These are phyloP conservation scores for Drosophila niveifrons DNA, from an alignment of 2,888 invertebrate genomes.

Conservation along the genomic window DNA sequence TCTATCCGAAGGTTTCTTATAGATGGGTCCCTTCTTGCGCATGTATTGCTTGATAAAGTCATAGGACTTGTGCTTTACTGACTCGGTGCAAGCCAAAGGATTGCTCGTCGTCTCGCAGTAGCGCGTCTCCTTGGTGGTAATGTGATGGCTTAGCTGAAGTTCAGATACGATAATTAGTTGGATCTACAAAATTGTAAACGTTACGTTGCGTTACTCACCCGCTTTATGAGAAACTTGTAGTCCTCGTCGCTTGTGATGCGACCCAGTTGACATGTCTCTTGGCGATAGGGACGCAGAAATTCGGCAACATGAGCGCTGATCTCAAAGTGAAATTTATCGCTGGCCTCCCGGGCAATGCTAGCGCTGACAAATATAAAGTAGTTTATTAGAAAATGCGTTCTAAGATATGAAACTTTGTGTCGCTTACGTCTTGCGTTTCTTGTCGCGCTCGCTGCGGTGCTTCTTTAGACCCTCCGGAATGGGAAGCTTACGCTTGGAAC, in stretches of 20 bases:
- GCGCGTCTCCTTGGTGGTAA: slow-evolving; percentile 69
- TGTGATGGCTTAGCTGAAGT: slow-evolving; percentile 64
- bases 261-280: slow-evolving; percentile 93
- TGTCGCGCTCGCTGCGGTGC: slow-evolving; percentile 48
- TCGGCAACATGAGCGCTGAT: slow-evolving; percentile 69
- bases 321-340: slow-evolving; percentile 67
- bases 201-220: slow-evolving; percentile 36
- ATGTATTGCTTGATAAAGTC: slow-evolving; percentile 98
- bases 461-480: slow-evolving; percentile 42
- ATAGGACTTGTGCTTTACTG: slow-evolving; percentile 96
- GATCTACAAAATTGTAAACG: not conserved
- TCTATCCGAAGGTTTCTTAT: slow-evolving; percentile 59
- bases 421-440: slow-evolving; percentile 38
- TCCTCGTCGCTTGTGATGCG: slow-evolving; percentile 95
- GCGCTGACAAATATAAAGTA: slow-evolving; percentile 24
- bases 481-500: slow-evolving; percentile 54
- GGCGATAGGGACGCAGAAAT: slow-evolving; percentile 89
- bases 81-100: slow-evolving; percentile 63
- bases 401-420: not conserved
- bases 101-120: slow-evolving; percentile 65
- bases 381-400: not conserved
- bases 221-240: slow-evolving; percentile 84
- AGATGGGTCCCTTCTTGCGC: slow-evolving; percentile 94
- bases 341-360: slow-evolving; percentile 43
- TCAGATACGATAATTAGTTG: not conserved